Percentiles rank a stretch among this genome's conserved stretches.
Conservation (phyloP, 2,113 vertebrate genomes). For the Empidonax traillii region DNA sequence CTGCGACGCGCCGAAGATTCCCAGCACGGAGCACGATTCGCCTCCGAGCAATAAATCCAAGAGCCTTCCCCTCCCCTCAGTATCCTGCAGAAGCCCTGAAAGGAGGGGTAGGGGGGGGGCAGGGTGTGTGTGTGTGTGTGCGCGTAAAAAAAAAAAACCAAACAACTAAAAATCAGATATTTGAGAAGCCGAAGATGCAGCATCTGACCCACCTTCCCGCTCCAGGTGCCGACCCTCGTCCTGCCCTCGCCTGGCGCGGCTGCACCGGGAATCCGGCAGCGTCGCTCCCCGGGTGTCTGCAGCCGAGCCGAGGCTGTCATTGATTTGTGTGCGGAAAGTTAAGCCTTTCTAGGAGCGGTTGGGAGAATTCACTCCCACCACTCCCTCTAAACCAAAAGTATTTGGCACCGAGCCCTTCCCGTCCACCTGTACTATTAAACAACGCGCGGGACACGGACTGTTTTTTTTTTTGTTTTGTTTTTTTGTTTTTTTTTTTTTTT, state of each 20-base stretch:
- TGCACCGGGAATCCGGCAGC: background rate
- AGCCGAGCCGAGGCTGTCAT: conserved; percentile 78
- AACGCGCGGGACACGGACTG: conserved; percentile 30
- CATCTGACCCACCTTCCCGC: conserved; percentile 61
- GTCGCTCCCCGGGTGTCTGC: conserved; percentile 62
- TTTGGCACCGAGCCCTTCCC: conserved; percentile 87
- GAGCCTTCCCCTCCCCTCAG: background rate
- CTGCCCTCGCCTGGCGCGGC: background rate
- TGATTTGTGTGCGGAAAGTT: conserved; percentile 87
- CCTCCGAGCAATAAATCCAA: background rate
- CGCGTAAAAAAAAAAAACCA: too few relatives aligned
- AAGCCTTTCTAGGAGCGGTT: conserved; percentile 88
- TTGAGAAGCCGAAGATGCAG: background rate
- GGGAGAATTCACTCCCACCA: conserved; percentile 87
- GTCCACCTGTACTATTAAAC: conserved; percentile 92
- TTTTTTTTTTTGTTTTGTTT: too few relatives aligned
- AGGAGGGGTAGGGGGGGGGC: accelerated
- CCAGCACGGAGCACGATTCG: background rate
- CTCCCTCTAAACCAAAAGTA: conserved; percentile 96
- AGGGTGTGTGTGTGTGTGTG: too few relatives aligned
- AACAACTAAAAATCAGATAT: background rate
- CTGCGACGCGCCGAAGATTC: accelerated
- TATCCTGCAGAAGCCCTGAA: background rate
- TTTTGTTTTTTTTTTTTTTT: conserved; percentile 18
- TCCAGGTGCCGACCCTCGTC: background rate